A percentile compares a stretch with the other conserved stretches of the same genome.
Conservation (phyloP, 2,888 invertebrate species). For the Zygogramma bicolorata region DNA sequence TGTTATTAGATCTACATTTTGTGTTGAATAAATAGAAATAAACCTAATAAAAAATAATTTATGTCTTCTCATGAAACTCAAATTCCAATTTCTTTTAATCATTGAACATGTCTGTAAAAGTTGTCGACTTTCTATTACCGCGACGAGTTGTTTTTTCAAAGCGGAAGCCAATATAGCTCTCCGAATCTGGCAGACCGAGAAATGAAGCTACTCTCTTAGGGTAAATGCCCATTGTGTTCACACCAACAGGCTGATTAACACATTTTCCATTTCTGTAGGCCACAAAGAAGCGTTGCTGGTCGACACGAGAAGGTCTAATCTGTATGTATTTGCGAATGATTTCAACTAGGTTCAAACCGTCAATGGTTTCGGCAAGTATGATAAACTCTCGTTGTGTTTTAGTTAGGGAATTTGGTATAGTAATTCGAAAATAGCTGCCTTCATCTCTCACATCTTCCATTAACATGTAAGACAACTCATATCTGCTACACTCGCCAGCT, state of each 20-base stretch:
- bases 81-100: no score
- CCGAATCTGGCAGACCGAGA: conserved; percentile 33
- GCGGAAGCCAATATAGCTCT: conserved; percentile 34
- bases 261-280: conserved; percentile 18
- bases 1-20: no score
- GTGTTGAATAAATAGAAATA: no score
- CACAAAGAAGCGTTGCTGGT: conserved; percentile 18
- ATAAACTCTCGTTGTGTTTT: conserved; percentile 32
- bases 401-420: conserved; percentile 12
- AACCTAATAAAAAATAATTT: no score
- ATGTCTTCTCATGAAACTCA: no score
- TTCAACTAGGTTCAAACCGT: conserved; percentile 11
- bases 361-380: conserved; percentile 24
- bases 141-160: conserved; percentile 26
- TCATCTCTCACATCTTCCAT: conserved; percentile 41
- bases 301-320: conserved; percentile 28
- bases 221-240: conserved; percentile 18
- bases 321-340: conserved; percentile 31
- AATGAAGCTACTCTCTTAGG: conserved; percentile 19
- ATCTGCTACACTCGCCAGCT: conserved; percentile 26
- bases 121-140: background rate
- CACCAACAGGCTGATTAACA: conserved; percentile 10
- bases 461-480: conserved; percentile 42
- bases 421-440: conserved; percentile 20
- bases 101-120: background rate